These are phyloP conservation scores for Lomographa bimaculata DNA, from an alignment of 2,888 invertebrate species.

Conservation along the genomic window DNA sequence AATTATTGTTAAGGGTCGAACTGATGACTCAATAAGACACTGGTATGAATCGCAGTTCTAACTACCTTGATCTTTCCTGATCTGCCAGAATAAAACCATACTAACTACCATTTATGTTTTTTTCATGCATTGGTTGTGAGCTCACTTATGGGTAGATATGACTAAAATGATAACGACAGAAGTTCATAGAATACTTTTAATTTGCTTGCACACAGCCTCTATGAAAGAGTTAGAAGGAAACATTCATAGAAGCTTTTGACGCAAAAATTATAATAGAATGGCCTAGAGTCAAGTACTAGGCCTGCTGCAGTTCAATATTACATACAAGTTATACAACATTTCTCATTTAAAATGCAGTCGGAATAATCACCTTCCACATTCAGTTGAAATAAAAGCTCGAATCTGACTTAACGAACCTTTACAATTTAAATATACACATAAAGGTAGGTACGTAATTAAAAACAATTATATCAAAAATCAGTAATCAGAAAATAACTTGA, in stretches of 20 bases:
- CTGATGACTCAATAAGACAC: no score
- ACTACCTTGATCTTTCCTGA: no score
- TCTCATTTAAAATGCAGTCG: constrained; percentile 13
- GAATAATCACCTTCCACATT: constrained; percentile 14
- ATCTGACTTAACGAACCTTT: constrained; percentile 12
- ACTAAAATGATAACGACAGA: constrained; percentile 24
- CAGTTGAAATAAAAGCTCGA: constrained; percentile 15
- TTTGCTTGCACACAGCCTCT: constrained; percentile 82
- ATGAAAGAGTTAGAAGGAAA: constrained; percentile 65
- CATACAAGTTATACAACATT: constrained; percentile 8
- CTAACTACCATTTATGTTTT: no score
- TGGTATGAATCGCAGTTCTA: no score
- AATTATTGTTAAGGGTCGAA: no score
- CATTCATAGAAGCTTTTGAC: constrained; percentile 37
- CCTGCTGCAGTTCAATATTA: constrained; percentile 9
- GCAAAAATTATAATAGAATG: constrained; percentile 37
- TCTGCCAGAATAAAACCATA: no score
- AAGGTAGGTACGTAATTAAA: constrained; percentile 10
- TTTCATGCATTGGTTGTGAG: no score
- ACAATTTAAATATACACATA: constrained; percentile 15
- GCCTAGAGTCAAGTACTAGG: constrained; percentile 14
- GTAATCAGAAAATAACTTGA: constrained; percentile 19
- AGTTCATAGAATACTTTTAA: constrained; percentile 78
- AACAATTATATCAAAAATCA: constrained; percentile 21
- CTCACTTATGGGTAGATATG: no score